Base-by-base conservation (phyloP, 2,888 invertebrate genomes). In the Pachydiplax longipennis region DNA sequence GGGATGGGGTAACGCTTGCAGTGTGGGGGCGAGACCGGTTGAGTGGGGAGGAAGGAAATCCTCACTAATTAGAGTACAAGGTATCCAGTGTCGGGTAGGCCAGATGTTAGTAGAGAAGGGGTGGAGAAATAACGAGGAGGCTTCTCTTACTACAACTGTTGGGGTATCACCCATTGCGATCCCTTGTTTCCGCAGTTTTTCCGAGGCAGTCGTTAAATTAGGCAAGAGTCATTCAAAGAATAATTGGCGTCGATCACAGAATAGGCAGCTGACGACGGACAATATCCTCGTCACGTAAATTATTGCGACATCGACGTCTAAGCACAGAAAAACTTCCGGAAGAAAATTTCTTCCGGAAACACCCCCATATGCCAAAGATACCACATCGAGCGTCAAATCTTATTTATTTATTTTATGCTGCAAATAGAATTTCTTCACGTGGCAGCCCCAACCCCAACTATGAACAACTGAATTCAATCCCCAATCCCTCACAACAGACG, bases 21-120 rank as follows among this genome's bases (percentile, higher is more conserved):
- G 12, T 22, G 4, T 4, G 48, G 82, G 48, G 82, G 48, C 13
- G 37, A 65, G 61, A 37, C 31, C 61, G 87, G 58, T 12, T 10
- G 22, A 35, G 65, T 65, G 31, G 87, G 35, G 58, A 58, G 83
- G 35, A 87, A 65, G 87, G 37, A 87, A 87, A 87, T 87, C 65
- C 40, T 87, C 87, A 87, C 87, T 87, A 87, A 87, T 87, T 87
- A 87, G 87, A 65, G 87, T 87, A 87, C 87, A 87, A 87, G 87
- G 87, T 87, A 87, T 87, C 87, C 87, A 61, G 61, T 65, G 87
- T 87, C 87, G 61, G 87, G 53, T 15, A 25, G 58, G 53, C 40
- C 35, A 37, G 61, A 37, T 22, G 37, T 5, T 61, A 73, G 61
- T 18, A 10, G 22, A 87, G 35, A 37, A 35, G 53, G 13, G 53